A percentile compares a stretch with the other conserved stretches of the same genome.
Evolutionary conservation across 1,140 invertebrate species (phyloP).

Genomic region (Agrilus planipennis): DNA sequence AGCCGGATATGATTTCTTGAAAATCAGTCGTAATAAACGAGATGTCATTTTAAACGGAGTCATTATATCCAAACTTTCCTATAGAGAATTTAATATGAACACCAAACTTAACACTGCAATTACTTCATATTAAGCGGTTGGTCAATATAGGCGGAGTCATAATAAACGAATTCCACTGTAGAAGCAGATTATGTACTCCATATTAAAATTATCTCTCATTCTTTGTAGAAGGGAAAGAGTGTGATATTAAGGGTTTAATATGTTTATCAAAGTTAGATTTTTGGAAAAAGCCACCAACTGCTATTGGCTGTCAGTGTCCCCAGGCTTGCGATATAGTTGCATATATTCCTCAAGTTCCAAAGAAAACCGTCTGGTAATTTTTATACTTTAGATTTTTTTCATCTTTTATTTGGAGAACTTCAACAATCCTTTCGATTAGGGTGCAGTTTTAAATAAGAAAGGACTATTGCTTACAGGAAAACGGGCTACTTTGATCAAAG

Average conservation of each 20-base stretch:
- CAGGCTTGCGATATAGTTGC: constrained; percentile 42
- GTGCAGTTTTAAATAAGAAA: neutral
- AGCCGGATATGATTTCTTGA: too few relatives aligned
- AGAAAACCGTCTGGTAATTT: constrained; percentile 32
- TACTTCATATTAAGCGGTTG: too few relatives aligned
- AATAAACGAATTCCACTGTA: too few relatives aligned
- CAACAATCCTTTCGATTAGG: neutral
- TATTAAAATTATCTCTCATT: too few relatives aligned
- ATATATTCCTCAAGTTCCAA: constrained; percentile 42
- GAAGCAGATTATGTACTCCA: too few relatives aligned
- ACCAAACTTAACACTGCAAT: too few relatives aligned
- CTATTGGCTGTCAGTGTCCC: constrained; percentile 41
- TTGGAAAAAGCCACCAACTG: constrained; percentile 38
- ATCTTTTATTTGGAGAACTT: neutral
- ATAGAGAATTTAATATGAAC: too few relatives aligned
- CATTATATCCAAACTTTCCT: too few relatives aligned
- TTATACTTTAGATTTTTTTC: neutral
- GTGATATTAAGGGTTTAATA: constrained; percentile 40
- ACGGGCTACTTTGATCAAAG: constrained; percentile 24
- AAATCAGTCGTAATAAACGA: too few relatives aligned
- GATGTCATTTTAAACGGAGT: too few relatives aligned
- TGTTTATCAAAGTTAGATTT: constrained; percentile 38
- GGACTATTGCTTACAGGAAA: constrained; percentile 16
- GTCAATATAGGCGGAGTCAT: too few relatives aligned
- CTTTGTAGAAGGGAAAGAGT: constrained; percentile 37